These are phyloP conservation scores for Circaetus cinerascens DNA, from an alignment of 2,113 vertebrate species.

Conservation along the genomic window DNA sequence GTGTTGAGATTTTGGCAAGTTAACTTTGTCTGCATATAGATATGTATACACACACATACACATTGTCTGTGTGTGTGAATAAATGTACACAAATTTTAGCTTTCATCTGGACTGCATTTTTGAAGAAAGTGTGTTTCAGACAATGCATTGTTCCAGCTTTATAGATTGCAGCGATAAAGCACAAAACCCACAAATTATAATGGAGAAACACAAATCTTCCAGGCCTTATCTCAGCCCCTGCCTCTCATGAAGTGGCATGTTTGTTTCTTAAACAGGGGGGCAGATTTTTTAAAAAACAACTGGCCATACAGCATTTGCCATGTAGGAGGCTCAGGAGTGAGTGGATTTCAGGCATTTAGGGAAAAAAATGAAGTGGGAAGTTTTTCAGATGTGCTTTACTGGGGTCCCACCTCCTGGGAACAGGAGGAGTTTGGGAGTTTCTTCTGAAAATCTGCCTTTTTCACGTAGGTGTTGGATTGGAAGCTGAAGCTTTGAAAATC, in stretches of 20 bases:
- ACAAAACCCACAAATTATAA: background rate
- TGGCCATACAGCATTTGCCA: background rate
- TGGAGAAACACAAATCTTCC: background rate
- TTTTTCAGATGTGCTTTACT: conserved; percentile 3
- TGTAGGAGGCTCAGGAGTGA: background rate
- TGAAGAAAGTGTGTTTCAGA: background rate
- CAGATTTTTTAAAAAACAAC: background rate
- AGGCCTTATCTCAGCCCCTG: background rate
- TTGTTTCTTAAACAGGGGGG: background rate
- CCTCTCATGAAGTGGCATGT: background rate
- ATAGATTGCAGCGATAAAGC: conserved; percentile 23
- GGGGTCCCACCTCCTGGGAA: conserved; percentile 3
- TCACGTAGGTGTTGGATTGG: conserved; percentile 50
- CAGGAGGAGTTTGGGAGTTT: conserved; percentile 31
- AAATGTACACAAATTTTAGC: background rate
- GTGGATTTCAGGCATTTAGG: background rate
- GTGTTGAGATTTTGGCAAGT: background rate
- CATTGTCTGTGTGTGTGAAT: background rate
- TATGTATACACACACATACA: background rate
- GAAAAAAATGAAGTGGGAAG: background rate
- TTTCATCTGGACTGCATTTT: conserved; percentile 30
- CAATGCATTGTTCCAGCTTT: background rate
- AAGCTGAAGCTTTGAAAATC: conserved; percentile 54
- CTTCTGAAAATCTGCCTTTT: conserved; percentile 55
- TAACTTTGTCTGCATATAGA: background rate